Evolutionary conservation across 53 echinoderm and acorn worm genomes (phyloP), one percentile per base, ranked within the genome.

Genomic region (Astropecten irregularis): DNA sequence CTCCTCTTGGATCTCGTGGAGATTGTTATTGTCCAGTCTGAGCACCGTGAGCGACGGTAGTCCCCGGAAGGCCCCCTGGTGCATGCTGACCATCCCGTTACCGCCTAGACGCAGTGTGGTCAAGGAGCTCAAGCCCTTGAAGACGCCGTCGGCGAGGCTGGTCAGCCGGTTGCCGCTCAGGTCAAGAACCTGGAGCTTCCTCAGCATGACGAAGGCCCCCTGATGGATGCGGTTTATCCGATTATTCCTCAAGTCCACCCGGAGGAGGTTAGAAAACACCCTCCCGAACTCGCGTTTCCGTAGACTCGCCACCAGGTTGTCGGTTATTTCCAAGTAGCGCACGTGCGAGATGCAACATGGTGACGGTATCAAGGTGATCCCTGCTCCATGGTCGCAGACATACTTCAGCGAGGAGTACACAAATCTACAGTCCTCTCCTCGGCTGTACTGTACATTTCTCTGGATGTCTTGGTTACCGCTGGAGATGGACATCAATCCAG

Each of bases 291-390:
- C 71, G 2, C 57, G 60, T 25, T 82, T 72, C 30, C 28, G 58
- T 18, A 88, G 61, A 35, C 21, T 71, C 37, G 83, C 60, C 40
- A 83, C 16, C 66, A 68, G 49, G 54, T 82, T 86, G 2, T 59
- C 68, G 1, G 79, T 69, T 0, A 90, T 61, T 38, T 86, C 82
- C 8, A 90, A 14, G 25, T 68, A 36, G 18, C 82, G 53, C 0
- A 72, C 81, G 27, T 81, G 71, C 2, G 81, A 36, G 3, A 90
- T 31, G 52, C 90, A 90, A 19, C 90, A 90, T 30, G 90, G 90
- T 38, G 60, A 69, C 16, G 90, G 90, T 19, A 90, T 81, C 0
- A 62, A 69, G 3, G 85, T 86, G 10, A 90, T 54, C 14, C 63
- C 38, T 1, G 47, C 36, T 16, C 73, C 82, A 19, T 56, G 23